phyloP scores from a whole-genome alignment of 2,113 vertebrate genomes.

The Symphodus melops region DNA sequence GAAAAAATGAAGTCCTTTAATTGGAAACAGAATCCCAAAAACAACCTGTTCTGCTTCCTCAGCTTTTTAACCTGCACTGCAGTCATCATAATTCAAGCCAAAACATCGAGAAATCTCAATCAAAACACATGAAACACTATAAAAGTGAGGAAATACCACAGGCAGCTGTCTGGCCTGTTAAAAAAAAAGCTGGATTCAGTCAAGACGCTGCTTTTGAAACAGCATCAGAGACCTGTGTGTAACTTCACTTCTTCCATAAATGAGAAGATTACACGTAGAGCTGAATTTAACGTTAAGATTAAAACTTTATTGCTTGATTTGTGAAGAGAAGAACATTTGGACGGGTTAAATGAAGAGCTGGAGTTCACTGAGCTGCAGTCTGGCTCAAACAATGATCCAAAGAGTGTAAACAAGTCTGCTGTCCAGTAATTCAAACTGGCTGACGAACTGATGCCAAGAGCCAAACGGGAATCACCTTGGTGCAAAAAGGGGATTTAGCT shows the following conservation, averaged over 20 bases:
- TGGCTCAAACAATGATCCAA: background rate
- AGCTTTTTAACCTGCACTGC: constrained; percentile 13
- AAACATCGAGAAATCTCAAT: constrained; percentile 3
- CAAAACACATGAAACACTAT: background rate
- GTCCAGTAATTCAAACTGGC: constrained; percentile 24
- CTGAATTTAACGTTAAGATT: background rate
- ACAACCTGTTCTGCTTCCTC: constrained; percentile 14
- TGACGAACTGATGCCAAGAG: constrained; percentile 10
- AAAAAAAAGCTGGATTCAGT: background rate
- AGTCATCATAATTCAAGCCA: background rate
- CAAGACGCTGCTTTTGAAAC: background rate
- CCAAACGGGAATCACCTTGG: constrained; percentile 23
- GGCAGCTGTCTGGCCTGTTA: too few species aligned
- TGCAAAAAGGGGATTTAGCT: constrained; percentile 6
- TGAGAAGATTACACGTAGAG: background rate
- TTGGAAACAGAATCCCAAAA: background rate
- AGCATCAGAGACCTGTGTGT: background rate
- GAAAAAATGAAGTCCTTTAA: background rate
- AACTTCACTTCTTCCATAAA: too few species aligned
- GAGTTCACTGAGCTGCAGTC: background rate
- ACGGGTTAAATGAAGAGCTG: background rate
- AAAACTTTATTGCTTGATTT: background rate
- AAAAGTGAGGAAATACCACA: background rate
- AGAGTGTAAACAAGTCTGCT: constrained; percentile 1
- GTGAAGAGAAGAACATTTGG: background rate